A percentile compares a stretch with the other conserved stretches of the same genome.
Conservation (phyloP, 2,888 invertebrate genomes). For the Cephus spinipes region DNA sequence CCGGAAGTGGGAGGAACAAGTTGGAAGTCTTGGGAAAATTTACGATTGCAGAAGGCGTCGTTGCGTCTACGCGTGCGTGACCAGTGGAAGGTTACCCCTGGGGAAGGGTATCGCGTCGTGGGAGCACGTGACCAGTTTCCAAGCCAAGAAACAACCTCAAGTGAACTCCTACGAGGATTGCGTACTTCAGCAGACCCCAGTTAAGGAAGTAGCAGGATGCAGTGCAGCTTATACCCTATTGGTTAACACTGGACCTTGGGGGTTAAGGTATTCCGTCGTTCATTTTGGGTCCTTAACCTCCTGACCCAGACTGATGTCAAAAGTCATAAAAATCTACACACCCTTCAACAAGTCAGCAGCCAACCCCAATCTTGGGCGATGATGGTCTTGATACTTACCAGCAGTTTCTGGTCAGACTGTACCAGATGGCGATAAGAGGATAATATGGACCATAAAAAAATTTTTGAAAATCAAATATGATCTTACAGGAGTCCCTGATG, state of each 20-base stretch:
- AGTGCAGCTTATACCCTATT: neutral
- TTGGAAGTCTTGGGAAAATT: neutral
- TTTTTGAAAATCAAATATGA: too few species aligned
- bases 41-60: neutral
- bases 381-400: neutral
- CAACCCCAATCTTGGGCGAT: neutral
- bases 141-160: neutral
- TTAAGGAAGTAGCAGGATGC: neutral
- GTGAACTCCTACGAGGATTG: neutral
- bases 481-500: too few species aligned
- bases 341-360: neutral
- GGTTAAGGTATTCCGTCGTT: neutral
- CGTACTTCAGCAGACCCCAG: neutral
- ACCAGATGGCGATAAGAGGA: too few species aligned
- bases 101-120: neutral
- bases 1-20: neutral
- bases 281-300: neutral
- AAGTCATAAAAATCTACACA: neutral
- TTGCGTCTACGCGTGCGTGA: neutral
- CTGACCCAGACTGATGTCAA: neutral
- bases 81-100: neutral
- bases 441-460: too few species aligned
- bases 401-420: neutral
- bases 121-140: neutral
- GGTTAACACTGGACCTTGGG: constrained; percentile 5